phyloP scores from a whole-genome alignment of 2,113 vertebrate species.

The Callospermophilus lateralis region DNA sequence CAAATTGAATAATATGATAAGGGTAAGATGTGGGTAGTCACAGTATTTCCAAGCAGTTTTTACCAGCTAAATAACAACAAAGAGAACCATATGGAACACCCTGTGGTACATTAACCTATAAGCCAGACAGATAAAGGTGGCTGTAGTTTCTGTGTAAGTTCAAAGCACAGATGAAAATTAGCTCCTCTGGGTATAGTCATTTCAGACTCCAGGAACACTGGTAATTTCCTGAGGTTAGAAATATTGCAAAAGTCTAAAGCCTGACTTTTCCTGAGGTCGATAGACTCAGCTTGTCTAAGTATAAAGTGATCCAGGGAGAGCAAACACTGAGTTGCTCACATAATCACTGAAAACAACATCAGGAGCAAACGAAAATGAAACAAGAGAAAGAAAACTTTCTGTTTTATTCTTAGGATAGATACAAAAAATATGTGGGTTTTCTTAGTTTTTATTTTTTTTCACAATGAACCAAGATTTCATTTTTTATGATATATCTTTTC shows the following conservation, averaged over 20 bases:
- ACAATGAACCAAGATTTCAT: background rate
- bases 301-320: background rate
- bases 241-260: constrained; percentile 49
- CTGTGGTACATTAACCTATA: constrained; percentile 41
- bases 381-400: background rate
- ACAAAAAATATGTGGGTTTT: background rate
- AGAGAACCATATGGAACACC: constrained; percentile 28
- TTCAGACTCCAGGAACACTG: constrained; percentile 46
- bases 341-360: background rate
- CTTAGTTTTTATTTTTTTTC: constrained; percentile 6
- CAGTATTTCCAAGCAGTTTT: constrained; percentile 64
- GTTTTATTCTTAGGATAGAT: constrained; percentile 10
- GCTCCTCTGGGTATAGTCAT: constrained; percentile 39
- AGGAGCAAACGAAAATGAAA: background rate
- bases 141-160: constrained; percentile 25
- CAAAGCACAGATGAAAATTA: constrained; percentile 71
- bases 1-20: constrained; percentile 39
- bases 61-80: constrained; percentile 36
- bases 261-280: constrained; percentile 28
- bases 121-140: constrained; percentile 19
- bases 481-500: constrained; percentile 20
- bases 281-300: background rate
- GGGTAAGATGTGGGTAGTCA: background rate
- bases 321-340: background rate
- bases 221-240: constrained; percentile 63